phyloP scores from a whole-genome alignment of 2,888 invertebrate species.

The Drosophila cognata region DNA sequence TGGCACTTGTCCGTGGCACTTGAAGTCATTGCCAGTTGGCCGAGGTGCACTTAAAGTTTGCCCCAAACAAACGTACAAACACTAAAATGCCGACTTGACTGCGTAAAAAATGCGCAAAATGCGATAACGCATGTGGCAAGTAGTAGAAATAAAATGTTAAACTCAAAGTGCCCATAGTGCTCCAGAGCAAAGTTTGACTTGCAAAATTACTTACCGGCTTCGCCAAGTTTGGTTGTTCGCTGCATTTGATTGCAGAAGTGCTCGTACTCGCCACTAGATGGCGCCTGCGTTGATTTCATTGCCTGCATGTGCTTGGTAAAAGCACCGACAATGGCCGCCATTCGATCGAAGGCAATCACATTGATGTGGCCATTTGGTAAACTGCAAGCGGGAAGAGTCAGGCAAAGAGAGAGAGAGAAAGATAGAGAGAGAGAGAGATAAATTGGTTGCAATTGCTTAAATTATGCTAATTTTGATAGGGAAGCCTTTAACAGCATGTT shows the following conservation, averaged over 20 bases:
- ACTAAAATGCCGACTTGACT: slow-evolving; percentile 45
- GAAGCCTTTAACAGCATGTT: slow-evolving; percentile 9
- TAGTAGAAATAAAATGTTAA: slow-evolving; percentile 26
- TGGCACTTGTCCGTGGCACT: slow-evolving; percentile 49
- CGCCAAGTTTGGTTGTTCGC: slow-evolving; percentile 82
- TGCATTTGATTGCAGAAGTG: slow-evolving; percentile 84
- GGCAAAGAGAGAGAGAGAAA: slow-evolving; percentile 1
- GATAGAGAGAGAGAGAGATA: slow-evolving; percentile 3
- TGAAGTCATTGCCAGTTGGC: slow-evolving; percentile 59
- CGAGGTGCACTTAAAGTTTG: slow-evolving; percentile 64
- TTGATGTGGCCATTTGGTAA: slow-evolving; percentile 94
- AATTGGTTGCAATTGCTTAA: neutral
- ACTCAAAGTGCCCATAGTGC: slow-evolving; percentile 19
- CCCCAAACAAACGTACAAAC: slow-evolving; percentile 55
- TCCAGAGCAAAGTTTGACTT: slow-evolving; percentile 44
- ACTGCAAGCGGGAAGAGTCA: slow-evolving; percentile 83
- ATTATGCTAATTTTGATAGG: slow-evolving; percentile 10
- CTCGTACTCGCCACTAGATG: slow-evolving; percentile 82
- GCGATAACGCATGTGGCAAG: slow-evolving; percentile 63
- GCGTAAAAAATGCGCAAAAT: slow-evolving; percentile 61
- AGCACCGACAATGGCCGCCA: slow-evolving; percentile 85
- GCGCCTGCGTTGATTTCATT: slow-evolving; percentile 75
- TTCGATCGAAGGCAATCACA: slow-evolving; percentile 87
- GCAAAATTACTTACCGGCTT: slow-evolving; percentile 83
- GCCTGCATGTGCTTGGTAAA: slow-evolving; percentile 85